A percentile compares a stretch with the other conserved stretches of the same genome.
Evolutionary conservation across 2,113 vertebrate species (phyloP).

Genomic region (Anarrhichthys ocellatus): DNA sequence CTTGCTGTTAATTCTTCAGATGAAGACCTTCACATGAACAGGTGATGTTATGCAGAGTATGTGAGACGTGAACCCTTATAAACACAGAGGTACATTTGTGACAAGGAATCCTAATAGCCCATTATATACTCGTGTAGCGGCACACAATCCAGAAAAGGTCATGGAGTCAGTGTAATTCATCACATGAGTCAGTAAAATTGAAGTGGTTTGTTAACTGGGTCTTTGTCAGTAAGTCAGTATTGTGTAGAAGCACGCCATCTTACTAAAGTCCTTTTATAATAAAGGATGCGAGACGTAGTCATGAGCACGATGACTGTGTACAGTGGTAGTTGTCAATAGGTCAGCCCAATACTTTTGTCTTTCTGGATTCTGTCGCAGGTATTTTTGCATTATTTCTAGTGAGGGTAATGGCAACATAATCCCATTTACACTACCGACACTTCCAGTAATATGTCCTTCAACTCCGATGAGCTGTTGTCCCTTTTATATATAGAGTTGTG

Average conservation of each 20-base stretch:
- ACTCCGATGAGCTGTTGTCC: background rate
- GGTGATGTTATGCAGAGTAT: background rate
- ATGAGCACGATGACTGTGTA: background rate
- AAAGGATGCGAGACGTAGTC: conserved; percentile 2
- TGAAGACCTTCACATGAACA: background rate
- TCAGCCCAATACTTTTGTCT: conserved; percentile 12
- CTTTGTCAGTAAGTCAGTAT: background rate
- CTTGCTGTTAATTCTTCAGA: background rate
- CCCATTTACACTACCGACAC: background rate
- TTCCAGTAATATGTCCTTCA: background rate
- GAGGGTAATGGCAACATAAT: conserved; percentile 7
- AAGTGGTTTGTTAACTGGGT: background rate
- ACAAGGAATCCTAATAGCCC: background rate
- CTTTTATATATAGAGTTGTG: background rate
- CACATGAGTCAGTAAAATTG: background rate
- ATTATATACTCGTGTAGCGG: background rate
- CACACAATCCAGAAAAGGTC: conserved; percentile 23
- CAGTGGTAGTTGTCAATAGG: background rate
- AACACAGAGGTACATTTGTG: background rate
- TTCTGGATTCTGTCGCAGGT: conserved; percentile 6
- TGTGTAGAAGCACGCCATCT: background rate
- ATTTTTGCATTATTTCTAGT: conserved; percentile 13
- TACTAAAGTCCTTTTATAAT: background rate
- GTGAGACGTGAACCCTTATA: background rate
- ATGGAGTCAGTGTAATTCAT: background rate